Evolutionary conservation across 2,888 invertebrate species (phyloP).

Genomic region (Trissolcus brochymenae): DNA sequence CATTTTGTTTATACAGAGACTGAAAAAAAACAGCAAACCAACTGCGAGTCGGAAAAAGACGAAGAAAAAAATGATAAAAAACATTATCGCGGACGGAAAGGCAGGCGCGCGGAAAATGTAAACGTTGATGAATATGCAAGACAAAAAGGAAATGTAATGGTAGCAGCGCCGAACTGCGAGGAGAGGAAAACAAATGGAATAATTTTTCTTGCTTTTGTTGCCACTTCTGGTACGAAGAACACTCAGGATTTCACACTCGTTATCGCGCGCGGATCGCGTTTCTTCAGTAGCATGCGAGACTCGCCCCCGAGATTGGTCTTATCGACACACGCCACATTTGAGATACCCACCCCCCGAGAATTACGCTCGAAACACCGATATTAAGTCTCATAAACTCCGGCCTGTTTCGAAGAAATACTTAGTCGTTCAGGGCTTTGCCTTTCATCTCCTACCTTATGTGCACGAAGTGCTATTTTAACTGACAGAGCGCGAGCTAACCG

Average conservation of each 20-base stretch:
- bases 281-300: slow-evolving; percentile 63
- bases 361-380: slow-evolving; percentile 70
- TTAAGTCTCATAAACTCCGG: slow-evolving; percentile 71
- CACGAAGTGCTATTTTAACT: slow-evolving; percentile 65
- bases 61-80: too few relatives aligned
- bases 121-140: slow-evolving; percentile 52
- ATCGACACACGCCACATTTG: slow-evolving; percentile 64
- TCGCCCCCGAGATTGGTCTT: slow-evolving; percentile 63
- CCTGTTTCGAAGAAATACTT: slow-evolving; percentile 69
- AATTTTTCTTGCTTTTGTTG: slow-evolving; percentile 56
- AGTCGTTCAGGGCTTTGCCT: slow-evolving; percentile 58
- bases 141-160: slow-evolving; percentile 43
- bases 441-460: slow-evolving; percentile 56
- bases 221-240: slow-evolving; percentile 56
- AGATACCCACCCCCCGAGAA: slow-evolving; percentile 62
- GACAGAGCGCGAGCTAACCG: slow-evolving; percentile 48
- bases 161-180: slow-evolving; percentile 24
- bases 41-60: too few relatives aligned
- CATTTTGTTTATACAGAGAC: too few relatives aligned
- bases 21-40: too few relatives aligned
- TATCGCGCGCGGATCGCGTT: slow-evolving; percentile 62
- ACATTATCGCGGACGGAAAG: too few relatives aligned
- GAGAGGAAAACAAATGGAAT: slow-evolving; percentile 55
- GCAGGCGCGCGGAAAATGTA: slow-evolving; percentile 18
- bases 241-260: slow-evolving; percentile 63